phyloP scores from a whole-genome alignment of 2,113 vertebrate genomes.

The Melanerpes aurifrons region DNA sequence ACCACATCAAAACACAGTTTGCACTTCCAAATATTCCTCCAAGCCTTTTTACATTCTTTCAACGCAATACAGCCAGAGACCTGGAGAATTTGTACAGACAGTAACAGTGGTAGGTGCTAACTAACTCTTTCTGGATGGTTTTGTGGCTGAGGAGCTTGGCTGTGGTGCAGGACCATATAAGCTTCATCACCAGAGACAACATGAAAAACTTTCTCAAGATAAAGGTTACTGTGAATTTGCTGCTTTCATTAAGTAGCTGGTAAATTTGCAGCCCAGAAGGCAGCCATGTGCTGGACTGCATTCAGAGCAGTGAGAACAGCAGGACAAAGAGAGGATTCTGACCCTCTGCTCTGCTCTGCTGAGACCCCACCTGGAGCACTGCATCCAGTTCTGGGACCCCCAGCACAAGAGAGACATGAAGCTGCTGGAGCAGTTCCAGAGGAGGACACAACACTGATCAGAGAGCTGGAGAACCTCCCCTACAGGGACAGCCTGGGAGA shows the following conservation, averaged over 20 bases:
- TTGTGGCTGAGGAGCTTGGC: constrained; percentile 91
- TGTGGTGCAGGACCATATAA: constrained; percentile 91
- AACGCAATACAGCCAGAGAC: not conserved
- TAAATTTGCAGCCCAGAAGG: not conserved
- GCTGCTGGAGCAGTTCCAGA: too few relatives aligned
- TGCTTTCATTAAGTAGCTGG: not conserved
- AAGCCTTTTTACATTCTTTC: not conserved
- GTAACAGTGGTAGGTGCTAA: constrained; percentile 88
- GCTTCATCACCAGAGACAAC: constrained; percentile 91
- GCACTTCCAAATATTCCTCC: not conserved
- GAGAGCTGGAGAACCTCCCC: too few relatives aligned
- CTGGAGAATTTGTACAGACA: not conserved
- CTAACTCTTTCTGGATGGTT: constrained; percentile 94
- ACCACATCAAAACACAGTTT: not conserved
- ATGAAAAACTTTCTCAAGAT: constrained; percentile 86
- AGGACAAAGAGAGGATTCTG: too few relatives aligned
- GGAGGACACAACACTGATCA: too few relatives aligned
- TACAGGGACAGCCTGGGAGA: too few relatives aligned
- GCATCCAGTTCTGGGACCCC: too few relatives aligned
- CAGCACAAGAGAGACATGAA: too few relatives aligned
- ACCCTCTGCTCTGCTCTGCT: too few relatives aligned
- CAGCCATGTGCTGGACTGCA: too few relatives aligned
- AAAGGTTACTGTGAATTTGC: constrained; percentile 81
- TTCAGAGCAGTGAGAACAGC: too few relatives aligned
- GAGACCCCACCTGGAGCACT: too few relatives aligned